Evolutionary conservation across 2,888 invertebrate genomes (phyloP).

Genomic region (Buathra laborator): DNA sequence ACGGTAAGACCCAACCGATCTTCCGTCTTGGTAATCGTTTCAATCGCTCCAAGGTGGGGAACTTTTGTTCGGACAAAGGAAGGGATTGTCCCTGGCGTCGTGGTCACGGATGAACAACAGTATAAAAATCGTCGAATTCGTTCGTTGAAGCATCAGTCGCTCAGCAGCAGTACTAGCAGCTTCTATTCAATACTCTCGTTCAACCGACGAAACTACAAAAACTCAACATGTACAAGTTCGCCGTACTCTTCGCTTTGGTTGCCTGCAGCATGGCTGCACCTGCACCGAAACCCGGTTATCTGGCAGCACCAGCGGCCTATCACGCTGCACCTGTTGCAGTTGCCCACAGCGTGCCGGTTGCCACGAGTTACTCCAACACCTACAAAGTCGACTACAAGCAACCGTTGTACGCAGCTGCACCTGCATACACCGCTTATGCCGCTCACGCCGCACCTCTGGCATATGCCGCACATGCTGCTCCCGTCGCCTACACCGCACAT

Average conservation of each 20-base stretch:
- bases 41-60: slow-evolving; percentile 22
- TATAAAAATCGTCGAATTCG: slow-evolving; percentile 74
- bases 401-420: slow-evolving; percentile 70
- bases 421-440: slow-evolving; percentile 77
- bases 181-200: slow-evolving; percentile 17
- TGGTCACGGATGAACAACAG: slow-evolving; percentile 48
- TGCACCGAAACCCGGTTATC: slow-evolving; percentile 74
- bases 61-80: slow-evolving; percentile 36
- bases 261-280: slow-evolving; percentile 85
- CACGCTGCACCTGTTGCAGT: slow-evolving; percentile 85
- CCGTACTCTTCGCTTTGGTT: slow-evolving; percentile 72
- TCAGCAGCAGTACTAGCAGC: slow-evolving; percentile 61
- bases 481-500: slow-evolving; percentile 79
- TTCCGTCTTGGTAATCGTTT: slow-evolving; percentile 51
- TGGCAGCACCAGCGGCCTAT: slow-evolving; percentile 72
- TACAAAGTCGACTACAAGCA: slow-evolving; percentile 86
- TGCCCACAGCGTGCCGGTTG: slow-evolving; percentile 85
- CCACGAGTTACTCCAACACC: slow-evolving; percentile 89
- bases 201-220: slow-evolving; percentile 2
- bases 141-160: slow-evolving; percentile 71
- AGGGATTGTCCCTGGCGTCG: slow-evolving; percentile 46
- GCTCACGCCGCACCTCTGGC: slow-evolving; percentile 80
- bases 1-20: slow-evolving; percentile 37
- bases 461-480: slow-evolving; percentile 78
- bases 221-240: slow-evolving; percentile 75